A percentile compares a stretch with the other conserved stretches of the same genome.
phyloP scores from a whole-genome alignment of 2,888 invertebrate genomes.

The Drosophila engyochracea region DNA sequence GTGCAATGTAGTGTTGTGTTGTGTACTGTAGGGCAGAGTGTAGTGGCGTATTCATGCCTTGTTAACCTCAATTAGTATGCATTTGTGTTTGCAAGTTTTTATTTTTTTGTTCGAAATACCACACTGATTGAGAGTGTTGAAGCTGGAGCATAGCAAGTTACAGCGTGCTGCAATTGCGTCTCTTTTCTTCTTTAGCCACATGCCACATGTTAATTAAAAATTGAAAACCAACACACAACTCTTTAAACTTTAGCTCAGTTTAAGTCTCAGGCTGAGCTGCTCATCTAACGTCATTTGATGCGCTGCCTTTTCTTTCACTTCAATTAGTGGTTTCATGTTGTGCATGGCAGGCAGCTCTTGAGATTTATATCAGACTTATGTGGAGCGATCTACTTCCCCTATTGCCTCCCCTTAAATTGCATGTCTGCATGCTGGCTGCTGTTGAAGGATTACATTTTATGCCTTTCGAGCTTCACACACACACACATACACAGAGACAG shows the following conservation, averaged over 20 bases:
- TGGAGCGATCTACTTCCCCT: conserved; percentile 33
- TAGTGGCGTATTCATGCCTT: conserved; percentile 44
- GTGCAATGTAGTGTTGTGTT: neutral
- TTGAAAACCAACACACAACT: conserved; percentile 55
- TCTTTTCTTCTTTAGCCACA: conserved; percentile 50
- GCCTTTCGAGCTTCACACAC: conserved; percentile 31
- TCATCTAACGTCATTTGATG: conserved; percentile 47
- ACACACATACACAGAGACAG: conserved; percentile 4
- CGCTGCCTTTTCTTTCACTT: conserved; percentile 77
- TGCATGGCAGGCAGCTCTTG: conserved; percentile 67
- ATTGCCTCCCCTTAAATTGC: conserved; percentile 39
- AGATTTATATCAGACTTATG: conserved; percentile 77
- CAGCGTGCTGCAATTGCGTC: conserved; percentile 30
- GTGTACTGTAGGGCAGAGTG: neutral
- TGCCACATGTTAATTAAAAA: conserved; percentile 76
- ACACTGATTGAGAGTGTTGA: conserved; percentile 58
- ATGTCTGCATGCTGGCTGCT: conserved; percentile 58
- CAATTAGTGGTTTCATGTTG: conserved; percentile 81
- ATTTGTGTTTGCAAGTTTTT: conserved; percentile 48
- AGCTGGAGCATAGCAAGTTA: conserved; percentile 14
- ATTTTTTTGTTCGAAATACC: conserved; percentile 21
- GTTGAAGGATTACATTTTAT: conserved; percentile 74
- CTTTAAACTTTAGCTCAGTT: conserved; percentile 25
- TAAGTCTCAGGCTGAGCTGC: conserved; percentile 11
- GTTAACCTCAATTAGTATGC: conserved; percentile 75